phyloP scores from a whole-genome alignment of 2,113 vertebrate species.

The Colaptes auratus region DNA sequence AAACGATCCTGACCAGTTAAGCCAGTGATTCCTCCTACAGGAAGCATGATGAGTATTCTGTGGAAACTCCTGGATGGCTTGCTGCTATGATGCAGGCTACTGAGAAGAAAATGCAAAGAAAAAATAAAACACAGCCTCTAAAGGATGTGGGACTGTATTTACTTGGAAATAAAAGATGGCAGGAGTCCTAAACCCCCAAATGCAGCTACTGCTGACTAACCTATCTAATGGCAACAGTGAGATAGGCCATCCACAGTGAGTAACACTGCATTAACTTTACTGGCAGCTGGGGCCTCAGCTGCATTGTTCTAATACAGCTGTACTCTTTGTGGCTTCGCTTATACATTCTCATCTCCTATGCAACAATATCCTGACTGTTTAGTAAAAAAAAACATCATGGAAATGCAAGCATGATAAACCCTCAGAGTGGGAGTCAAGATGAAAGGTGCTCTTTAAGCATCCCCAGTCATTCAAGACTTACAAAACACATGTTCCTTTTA shows the following conservation, averaged over 20 bases:
- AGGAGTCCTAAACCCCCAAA: not conserved
- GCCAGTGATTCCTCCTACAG: not conserved
- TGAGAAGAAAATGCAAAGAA: not conserved
- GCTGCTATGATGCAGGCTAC: not conserved
- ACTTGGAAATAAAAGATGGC: not conserved
- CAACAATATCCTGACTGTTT: conserved; percentile 62
- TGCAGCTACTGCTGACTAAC: not conserved
- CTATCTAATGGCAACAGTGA: not conserved
- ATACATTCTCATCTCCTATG: conserved; percentile 6
- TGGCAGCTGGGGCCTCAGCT: not conserved
- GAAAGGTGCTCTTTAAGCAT: conserved; percentile 64
- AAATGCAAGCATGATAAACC: conserved; percentile 44
- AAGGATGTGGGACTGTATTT: not conserved
- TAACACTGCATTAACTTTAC: not conserved
- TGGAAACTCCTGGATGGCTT: not conserved
- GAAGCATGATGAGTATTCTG: not conserved
- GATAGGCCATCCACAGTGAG: not conserved
- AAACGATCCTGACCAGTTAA: not conserved
- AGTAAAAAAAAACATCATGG: not conserved
- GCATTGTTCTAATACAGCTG: not conserved
- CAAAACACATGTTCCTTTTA: conserved; percentile 61
- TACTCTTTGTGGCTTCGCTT: conserved; percentile 29
- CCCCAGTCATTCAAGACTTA: conserved; percentile 32
- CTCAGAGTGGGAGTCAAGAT: conserved; percentile 38
- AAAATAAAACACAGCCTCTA: not conserved